Evolutionary conservation across 2,113 vertebrate species (phyloP).

Genomic region (Struthio camelus): DNA sequence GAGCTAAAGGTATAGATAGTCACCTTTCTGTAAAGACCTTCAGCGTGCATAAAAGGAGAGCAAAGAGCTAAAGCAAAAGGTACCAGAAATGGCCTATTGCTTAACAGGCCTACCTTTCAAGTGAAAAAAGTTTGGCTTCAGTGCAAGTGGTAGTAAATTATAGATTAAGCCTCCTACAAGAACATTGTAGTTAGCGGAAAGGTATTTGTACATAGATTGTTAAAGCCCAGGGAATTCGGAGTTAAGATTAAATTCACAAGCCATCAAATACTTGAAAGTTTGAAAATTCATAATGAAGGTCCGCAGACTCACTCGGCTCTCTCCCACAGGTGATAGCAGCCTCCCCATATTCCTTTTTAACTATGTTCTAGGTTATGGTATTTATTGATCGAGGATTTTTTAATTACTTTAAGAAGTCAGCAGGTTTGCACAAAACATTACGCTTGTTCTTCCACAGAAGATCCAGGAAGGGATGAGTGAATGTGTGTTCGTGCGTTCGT

Average conservation of each 20-base stretch:
- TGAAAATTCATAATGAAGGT: neutral
- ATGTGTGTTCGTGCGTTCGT: neutral
- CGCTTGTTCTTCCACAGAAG: neutral
- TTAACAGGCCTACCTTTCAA: neutral
- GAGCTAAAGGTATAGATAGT: neutral
- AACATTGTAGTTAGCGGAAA: neutral
- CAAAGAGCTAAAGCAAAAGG: neutral
- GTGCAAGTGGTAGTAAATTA: neutral
- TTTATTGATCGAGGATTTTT: neutral
- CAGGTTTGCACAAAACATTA: neutral
- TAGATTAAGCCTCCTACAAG: neutral
- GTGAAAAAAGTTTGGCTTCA: neutral
- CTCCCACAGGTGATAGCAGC: neutral
- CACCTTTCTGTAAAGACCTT: neutral
- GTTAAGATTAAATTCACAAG: neutral
- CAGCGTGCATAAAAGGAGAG: neutral
- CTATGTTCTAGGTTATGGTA: neutral
- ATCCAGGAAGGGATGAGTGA: neutral
- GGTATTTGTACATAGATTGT: neutral
- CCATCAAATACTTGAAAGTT: neutral
- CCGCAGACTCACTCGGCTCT: neutral
- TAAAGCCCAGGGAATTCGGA: neutral
- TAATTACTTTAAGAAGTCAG: neutral
- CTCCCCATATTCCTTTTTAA: neutral
- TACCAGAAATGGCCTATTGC: neutral